Base-by-base conservation (phyloP, 30 jellyfish, hydroid and myxozoan species). In the Kudoa iwatai region DNA sequence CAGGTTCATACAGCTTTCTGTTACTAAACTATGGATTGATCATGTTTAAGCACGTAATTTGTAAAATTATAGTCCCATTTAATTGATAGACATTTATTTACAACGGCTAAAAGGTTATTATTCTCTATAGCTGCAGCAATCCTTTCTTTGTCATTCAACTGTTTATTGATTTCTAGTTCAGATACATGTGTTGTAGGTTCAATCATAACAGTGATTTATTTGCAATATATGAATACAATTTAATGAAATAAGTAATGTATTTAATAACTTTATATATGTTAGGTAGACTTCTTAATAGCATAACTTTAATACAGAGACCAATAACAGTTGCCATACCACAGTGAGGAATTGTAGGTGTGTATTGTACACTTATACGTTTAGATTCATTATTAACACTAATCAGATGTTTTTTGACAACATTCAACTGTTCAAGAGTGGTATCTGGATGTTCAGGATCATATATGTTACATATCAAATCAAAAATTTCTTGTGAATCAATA, bases 391-490 rank as follows among this genome's bases (percentile, higher is more conserved):
- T 67, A 18, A 67, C 62, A 22, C 45, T 53, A 1, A 67, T 53
- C 32, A 52, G 53, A 13, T 64, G 45, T 36, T 58, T 82, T 19
- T 67, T 74, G 18, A 67, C 64, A 33, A 67, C 84, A 40, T 59
- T 53, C 39, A 67, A 32, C 36, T 67, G 86, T 38, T 67, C 90
- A 16, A 67, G 61, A 17, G 90, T 67, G 22, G 58, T 38, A n/a
- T n/a, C n/a, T 2, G 90, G 84, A 33, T 67, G 84, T 32, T 67
- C 90, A 11, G 90, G 90, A 39, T 67, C 90, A 44, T 65, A 56
- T 33, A 65, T 65, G 14, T 44, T 46, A n/a, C 88, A 35, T 10
- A 65, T 55, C 2, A 65, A 33, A 45, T 65, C n/a, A n/a, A n/a
- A n/a, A n/a, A n/a, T n/a, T n/a, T n/a, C n/a, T n/a, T n/a, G n/a